These are phyloP conservation scores for Sipha maydis DNA, from an alignment of 2,888 invertebrate species.

Conservation along the genomic window DNA sequence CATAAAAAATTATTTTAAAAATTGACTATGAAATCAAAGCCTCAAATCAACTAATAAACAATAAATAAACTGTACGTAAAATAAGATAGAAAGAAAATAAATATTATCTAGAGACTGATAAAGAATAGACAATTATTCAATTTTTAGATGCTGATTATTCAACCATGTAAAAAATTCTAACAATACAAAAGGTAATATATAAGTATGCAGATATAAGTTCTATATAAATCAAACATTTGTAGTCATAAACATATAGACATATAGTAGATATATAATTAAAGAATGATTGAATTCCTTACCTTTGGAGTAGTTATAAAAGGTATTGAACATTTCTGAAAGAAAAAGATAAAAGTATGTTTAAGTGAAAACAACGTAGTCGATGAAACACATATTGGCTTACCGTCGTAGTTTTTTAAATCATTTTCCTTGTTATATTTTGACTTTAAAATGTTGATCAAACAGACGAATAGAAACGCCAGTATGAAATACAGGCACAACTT, in stretches of 20 bases:
- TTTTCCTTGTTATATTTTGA: neutral
- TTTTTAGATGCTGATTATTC: no score
- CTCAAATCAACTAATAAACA: no score
- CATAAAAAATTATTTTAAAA: no score
- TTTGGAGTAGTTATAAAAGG: slow-evolving; percentile 34
- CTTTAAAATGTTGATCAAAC: slow-evolving; percentile 9
- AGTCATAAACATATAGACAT: neutral
- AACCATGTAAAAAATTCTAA: no score
- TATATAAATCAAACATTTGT: no score
- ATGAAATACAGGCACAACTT: slow-evolving; percentile 19
- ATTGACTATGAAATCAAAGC: no score
- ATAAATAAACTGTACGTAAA: no score
- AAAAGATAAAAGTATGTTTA: neutral
- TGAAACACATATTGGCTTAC: neutral
- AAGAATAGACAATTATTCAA: no score
- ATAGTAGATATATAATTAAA: neutral
- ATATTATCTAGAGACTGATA: no score
- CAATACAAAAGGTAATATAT: no score
- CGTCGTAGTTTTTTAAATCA: slow-evolving; percentile 1
- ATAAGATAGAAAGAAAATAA: no score
- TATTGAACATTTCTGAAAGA: slow-evolving; percentile 24
- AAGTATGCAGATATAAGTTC: no score
- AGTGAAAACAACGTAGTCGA: neutral
- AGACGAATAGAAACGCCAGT: slow-evolving; percentile 10
- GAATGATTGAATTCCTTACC: neutral